These are phyloP conservation scores for Gnathonemus longibarbis DNA, from an alignment of 2,113 vertebrate species.

Conservation along the genomic window DNA sequence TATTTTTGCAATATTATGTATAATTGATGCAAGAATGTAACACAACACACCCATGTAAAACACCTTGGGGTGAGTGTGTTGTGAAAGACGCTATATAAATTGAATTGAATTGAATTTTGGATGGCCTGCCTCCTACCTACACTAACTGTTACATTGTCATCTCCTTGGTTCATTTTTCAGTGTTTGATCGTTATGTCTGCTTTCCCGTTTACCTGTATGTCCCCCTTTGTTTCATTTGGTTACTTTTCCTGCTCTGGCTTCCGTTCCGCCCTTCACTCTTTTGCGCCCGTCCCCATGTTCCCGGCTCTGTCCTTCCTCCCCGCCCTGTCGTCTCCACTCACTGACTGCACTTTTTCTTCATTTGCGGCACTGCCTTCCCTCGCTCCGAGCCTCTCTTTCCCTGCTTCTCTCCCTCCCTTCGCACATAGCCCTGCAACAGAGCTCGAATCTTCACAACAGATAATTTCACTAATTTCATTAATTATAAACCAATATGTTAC, in stretches of 20 bases:
- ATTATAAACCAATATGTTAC: conserved; percentile 98
- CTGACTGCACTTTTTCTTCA: conserved; percentile 27
- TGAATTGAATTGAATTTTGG: not conserved
- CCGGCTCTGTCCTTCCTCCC: not conserved
- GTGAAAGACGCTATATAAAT: not conserved
- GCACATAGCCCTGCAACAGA: conserved; percentile 32
- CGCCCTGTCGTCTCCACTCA: conserved; percentile 26
- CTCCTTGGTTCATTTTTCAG: not conserved
- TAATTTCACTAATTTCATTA: conserved; percentile 97
- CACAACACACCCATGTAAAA: not conserved
- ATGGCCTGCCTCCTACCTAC: not conserved
- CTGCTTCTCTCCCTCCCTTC: conserved; percentile 32
- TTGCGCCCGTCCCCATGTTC: not conserved
- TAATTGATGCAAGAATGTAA: not conserved
- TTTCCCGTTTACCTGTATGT: not conserved
- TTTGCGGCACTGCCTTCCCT: conserved; percentile 29
- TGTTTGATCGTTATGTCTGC: not conserved
- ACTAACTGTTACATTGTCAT: not conserved
- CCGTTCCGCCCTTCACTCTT: not conserved
- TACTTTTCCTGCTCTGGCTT: not conserved
- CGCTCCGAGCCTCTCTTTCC: not conserved
- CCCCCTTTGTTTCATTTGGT: not conserved
- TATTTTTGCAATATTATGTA: not conserved
- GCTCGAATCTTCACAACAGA: conserved; percentile 79
- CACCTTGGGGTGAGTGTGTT: not conserved